Percentiles rank a stretch among this genome's conserved stretches.
These are phyloP conservation scores for Nemoura dubitans DNA, from an alignment of 2,888 invertebrate species.

Conservation along the genomic window DNA sequence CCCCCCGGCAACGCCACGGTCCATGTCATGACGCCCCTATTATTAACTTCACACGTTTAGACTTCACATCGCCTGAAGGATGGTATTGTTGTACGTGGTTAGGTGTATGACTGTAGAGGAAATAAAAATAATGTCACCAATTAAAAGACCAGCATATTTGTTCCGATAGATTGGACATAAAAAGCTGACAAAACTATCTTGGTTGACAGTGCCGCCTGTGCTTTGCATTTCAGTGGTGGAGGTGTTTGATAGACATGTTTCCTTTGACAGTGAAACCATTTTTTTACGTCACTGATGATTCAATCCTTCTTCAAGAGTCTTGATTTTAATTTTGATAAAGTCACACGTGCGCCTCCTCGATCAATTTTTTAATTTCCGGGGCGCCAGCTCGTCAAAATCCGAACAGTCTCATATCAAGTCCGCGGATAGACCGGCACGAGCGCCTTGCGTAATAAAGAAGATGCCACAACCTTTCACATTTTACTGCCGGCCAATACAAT, in stretches of 20 bases:
- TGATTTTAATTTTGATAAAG: slow-evolving; percentile 12
- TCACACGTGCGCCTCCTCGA: neutral
- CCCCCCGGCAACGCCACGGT: neutral
- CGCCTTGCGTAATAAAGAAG: neutral
- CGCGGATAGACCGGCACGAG: neutral
- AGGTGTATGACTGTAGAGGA: neutral
- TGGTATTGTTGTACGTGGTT: neutral
- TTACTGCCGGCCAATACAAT: neutral
- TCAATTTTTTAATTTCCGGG: slow-evolving; percentile 3
- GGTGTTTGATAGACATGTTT: too few relatives aligned
- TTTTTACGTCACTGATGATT: neutral
- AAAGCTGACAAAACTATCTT: neutral
- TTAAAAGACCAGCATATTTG: neutral
- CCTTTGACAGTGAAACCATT: neutral
- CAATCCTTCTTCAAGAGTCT: neutral
- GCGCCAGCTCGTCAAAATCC: neutral
- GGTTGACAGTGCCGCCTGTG: too few relatives aligned
- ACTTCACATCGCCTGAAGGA: neutral
- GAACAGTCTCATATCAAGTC: neutral
- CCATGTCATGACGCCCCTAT: neutral
- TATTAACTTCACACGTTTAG: neutral
- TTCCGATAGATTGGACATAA: neutral
- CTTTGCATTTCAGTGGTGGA: too few relatives aligned
- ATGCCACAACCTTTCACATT: neutral
- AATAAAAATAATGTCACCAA: neutral